Percentiles rank a stretch among this genome's conserved stretches.
These are phyloP conservation scores for Coccyzus lansbergi DNA, from an alignment of 2,797 vertebrate species.

Conservation along the genomic window DNA sequence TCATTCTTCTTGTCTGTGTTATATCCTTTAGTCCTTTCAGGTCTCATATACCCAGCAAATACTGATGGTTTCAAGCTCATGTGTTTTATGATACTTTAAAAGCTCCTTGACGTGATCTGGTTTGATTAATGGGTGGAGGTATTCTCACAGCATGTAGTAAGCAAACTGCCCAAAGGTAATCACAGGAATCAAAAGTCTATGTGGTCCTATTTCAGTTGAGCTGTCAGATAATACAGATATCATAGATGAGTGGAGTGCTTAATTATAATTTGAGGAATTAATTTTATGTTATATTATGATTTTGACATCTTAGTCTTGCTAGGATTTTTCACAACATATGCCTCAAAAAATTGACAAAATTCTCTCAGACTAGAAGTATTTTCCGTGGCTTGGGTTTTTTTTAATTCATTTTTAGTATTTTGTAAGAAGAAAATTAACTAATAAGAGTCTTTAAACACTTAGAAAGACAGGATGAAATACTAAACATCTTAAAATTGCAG, in stretches of 20 bases:
- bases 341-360: not conserved
- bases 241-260: not conserved
- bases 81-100: slow-evolving; percentile 10
- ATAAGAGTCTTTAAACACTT: not conserved
- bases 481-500: not conserved
- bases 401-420: not conserved
- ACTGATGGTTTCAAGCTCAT: slow-evolving; percentile 1
- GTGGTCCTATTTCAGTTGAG: not conserved
- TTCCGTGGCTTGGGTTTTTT: not conserved
- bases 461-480: not conserved
- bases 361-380: not conserved
- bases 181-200: not conserved
- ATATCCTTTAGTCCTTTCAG: not conserved
- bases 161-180: not conserved
- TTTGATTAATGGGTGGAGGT: slow-evolving; percentile 21
- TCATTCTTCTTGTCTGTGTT: not conserved
- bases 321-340: not conserved
- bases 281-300: not conserved
- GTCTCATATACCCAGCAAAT: not conserved
- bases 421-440: not conserved
- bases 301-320: not conserved
- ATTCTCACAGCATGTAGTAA: slow-evolving; percentile 1
- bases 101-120: not conserved
- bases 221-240: not conserved
- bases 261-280: not conserved